phyloP scores from a whole-genome alignment of 2,797 vertebrate species.

The Lagocephalus sceleratus region DNA sequence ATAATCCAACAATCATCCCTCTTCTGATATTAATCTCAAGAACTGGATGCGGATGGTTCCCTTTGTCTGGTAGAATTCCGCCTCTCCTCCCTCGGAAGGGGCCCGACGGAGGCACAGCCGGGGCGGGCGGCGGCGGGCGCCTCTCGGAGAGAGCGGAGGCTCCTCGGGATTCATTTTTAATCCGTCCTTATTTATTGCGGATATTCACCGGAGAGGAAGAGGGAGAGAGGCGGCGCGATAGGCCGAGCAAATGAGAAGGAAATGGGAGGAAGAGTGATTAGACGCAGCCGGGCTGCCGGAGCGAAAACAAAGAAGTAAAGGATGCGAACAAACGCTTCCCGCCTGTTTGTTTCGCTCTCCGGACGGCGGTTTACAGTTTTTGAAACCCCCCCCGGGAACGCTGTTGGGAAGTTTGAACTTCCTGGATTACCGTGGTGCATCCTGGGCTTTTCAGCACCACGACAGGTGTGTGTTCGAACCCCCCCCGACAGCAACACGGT shows the following conservation, averaged over 20 bases:
- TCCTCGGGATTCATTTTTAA: slow-evolving; percentile 62
- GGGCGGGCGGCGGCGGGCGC: slow-evolving; percentile 29
- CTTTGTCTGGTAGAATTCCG: slow-evolving; percentile 57
- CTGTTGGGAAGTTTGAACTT: no score
- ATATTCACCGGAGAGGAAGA: slow-evolving; percentile 46
- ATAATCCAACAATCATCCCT: slow-evolving; percentile 1
- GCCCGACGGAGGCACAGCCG: slow-evolving; percentile 46
- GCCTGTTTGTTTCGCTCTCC: neutral
- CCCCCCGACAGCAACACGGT: no score
- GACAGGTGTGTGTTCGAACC: no score
- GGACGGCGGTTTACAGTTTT: neutral
- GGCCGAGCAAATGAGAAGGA: slow-evolving; percentile 27
- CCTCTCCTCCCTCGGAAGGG: slow-evolving; percentile 56
- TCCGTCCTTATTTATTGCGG: slow-evolving; percentile 63
- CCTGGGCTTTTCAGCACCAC: no score
- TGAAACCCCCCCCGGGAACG: no score
- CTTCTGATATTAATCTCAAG: neutral
- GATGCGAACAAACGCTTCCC: neutral
- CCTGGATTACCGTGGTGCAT: no score
- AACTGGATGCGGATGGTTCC: no score
- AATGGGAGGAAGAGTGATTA: slow-evolving; percentile 28
- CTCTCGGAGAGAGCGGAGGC: slow-evolving; percentile 60
- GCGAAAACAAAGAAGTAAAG: slow-evolving; percentile 26
- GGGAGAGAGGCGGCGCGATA: slow-evolving; percentile 35
- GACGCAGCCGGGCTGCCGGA: slow-evolving; percentile 14